Percentiles rank a stretch among this genome's conserved stretches.
phyloP scores from a whole-genome alignment of 2,888 invertebrate species.

The Lottia gigantea region DNA sequence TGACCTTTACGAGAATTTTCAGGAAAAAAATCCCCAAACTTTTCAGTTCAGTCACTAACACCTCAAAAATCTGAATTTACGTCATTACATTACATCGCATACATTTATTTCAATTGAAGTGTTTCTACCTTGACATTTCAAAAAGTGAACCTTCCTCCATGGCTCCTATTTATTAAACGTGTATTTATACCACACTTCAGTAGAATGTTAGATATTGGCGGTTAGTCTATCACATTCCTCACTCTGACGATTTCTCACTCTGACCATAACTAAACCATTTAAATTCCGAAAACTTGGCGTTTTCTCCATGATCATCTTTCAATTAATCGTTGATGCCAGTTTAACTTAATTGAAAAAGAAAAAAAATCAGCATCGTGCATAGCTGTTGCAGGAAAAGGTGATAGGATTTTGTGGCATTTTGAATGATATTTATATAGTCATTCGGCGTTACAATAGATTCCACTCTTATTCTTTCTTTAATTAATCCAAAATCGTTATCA shows the following conservation, averaged over 20 bases:
- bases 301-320: not conserved
- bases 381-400: slow-evolving; percentile 5
- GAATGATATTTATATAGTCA: not conserved
- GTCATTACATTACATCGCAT: too few species aligned
- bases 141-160: not conserved
- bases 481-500: not conserved
- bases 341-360: not conserved
- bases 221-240: slow-evolving; percentile 9
- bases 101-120: not conserved
- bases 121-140: not conserved
- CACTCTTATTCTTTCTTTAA: not conserved
- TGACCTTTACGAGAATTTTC: too few species aligned
- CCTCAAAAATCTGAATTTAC: too few species aligned
- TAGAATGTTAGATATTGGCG: not conserved
- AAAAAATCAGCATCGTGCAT: not conserved
- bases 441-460: not conserved
- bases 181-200: slow-evolving; percentile 12
- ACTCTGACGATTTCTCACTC: slow-evolving; percentile 11
- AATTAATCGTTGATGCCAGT: not conserved
- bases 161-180: not conserved
- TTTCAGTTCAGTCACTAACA: too few species aligned
- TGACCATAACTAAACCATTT: slow-evolving; percentile 15
- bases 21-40: too few species aligned
- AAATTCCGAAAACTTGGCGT: slow-evolving; percentile 1
- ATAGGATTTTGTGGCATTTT: not conserved